Evolutionary conservation across 2,888 invertebrate species (phyloP).

Genomic region (Acanthosepion esculentum): DNA sequence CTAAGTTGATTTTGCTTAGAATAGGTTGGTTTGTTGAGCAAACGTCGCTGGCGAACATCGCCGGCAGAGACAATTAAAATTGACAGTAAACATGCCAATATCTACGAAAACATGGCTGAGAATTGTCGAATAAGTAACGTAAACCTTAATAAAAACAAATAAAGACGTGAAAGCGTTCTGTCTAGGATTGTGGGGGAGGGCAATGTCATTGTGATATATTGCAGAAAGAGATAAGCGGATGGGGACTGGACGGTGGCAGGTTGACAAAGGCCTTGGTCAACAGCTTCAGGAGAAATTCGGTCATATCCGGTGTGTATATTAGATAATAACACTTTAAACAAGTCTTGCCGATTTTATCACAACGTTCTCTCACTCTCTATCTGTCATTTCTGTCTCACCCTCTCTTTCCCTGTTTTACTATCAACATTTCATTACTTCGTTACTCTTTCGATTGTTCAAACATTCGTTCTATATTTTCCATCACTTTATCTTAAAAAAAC

Average conservation of each 20-base stretch:
- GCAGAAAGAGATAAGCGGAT: neutral
- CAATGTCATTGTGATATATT: neutral
- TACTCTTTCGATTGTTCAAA: too few relatives aligned
- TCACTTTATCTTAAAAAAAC: neutral
- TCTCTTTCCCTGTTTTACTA: neutral
- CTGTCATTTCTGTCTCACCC: neutral
- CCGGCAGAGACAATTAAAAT: neutral
- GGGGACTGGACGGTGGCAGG: neutral
- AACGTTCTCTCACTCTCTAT: neutral
- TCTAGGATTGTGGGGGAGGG: neutral
- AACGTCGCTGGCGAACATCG: neutral
- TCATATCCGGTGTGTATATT: constrained; percentile 16
- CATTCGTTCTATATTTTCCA: neutral
- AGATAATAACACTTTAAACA: constrained; percentile 6
- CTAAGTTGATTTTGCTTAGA: neutral
- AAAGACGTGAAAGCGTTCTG: neutral
- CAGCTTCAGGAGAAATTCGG: neutral
- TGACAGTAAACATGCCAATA: neutral
- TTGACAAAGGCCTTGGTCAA: neutral
- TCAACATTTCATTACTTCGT: too few relatives aligned
- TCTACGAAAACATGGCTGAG: neutral
- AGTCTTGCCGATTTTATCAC: neutral
- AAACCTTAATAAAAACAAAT: neutral
- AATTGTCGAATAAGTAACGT: neutral
- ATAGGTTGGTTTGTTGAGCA: neutral